These are phyloP conservation scores for Columba guinea DNA, from an alignment of 2,797 vertebrate species.

Conservation along the genomic window DNA sequence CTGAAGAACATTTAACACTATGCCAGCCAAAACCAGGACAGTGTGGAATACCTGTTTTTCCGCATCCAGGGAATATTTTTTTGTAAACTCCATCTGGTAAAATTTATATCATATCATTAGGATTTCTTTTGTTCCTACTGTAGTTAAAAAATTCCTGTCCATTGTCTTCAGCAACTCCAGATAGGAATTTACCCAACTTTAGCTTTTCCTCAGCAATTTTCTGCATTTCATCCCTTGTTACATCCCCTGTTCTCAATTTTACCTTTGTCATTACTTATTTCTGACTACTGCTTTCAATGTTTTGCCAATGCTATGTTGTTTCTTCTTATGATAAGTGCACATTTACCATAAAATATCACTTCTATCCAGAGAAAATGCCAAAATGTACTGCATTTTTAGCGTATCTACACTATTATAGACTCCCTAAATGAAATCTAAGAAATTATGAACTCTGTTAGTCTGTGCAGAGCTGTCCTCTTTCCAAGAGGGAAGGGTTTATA, in stretches of 20 bases:
- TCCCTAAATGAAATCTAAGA: not conserved
- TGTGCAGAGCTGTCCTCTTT: not conserved
- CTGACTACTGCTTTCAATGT: not conserved
- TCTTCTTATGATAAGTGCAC: not conserved
- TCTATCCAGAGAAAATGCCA: not conserved
- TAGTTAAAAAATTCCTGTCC: not conserved
- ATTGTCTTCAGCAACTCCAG: not conserved
- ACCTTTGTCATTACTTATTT: not conserved
- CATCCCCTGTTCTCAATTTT: not conserved
- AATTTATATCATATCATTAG: not conserved
- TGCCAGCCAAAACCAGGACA: no score
- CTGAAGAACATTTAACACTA: no score
- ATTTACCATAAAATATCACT: not conserved
- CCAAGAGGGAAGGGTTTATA: not conserved
- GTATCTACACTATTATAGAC: not conserved
- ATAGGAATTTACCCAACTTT: not conserved
- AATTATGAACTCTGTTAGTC: not conserved
- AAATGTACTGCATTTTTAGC: not conserved
- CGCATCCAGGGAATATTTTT: not conserved
- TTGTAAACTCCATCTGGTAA: not conserved
- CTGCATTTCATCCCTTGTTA: not conserved
- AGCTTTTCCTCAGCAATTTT: not conserved
- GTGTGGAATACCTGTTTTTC: not conserved
- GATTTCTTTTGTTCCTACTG: not conserved
- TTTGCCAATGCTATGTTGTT: not conserved